Percentiles rank a stretch among this genome's conserved stretches.
Conservation (phyloP, 2,113 vertebrate species). For the Orcinus orca region DNA sequence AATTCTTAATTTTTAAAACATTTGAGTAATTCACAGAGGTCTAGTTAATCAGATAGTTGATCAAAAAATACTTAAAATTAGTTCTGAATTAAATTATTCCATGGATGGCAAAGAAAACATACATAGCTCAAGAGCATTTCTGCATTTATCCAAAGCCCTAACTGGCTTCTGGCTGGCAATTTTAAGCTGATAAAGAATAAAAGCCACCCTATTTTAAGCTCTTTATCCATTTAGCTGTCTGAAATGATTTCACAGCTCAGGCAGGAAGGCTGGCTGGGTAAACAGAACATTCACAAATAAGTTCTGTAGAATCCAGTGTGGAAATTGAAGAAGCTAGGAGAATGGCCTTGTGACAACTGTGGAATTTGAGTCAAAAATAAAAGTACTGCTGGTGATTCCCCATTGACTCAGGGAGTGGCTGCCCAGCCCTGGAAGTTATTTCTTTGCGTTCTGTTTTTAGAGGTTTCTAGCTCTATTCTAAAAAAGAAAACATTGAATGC, state of each 20-base stretch:
- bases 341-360: slow-evolving; percentile 78
- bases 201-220: slow-evolving; percentile 80
- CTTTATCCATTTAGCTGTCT: slow-evolving; percentile 82
- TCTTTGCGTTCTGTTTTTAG: slow-evolving; percentile 79
- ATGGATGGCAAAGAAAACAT: slow-evolving; percentile 57
- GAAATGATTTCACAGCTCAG: slow-evolving; percentile 79
- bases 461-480: slow-evolving; percentile 64
- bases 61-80: slow-evolving; percentile 34
- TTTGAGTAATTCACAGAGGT: background rate
- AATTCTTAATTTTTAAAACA: background rate
- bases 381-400: slow-evolving; percentile 55
- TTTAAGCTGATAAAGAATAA: slow-evolving; percentile 81
- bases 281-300: slow-evolving; percentile 72
- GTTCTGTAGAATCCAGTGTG: slow-evolving; percentile 73
- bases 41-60: background rate
- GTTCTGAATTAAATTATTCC: slow-evolving; percentile 49
- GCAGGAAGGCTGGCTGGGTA: slow-evolving; percentile 73
- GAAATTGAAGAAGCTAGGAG: slow-evolving; percentile 75
- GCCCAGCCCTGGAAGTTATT: slow-evolving; percentile 69
- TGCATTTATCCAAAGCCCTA: slow-evolving; percentile 53
- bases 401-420: slow-evolving; percentile 71
- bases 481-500: slow-evolving; percentile 41
- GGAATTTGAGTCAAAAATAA: slow-evolving; percentile 79
- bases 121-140: slow-evolving; percentile 62
- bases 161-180: slow-evolving; percentile 72